Evolutionary conservation across 2,888 invertebrate genomes (phyloP), one percentile per base, ranked within the genome.

Genomic region (Cheilosia scutellata): DNA sequence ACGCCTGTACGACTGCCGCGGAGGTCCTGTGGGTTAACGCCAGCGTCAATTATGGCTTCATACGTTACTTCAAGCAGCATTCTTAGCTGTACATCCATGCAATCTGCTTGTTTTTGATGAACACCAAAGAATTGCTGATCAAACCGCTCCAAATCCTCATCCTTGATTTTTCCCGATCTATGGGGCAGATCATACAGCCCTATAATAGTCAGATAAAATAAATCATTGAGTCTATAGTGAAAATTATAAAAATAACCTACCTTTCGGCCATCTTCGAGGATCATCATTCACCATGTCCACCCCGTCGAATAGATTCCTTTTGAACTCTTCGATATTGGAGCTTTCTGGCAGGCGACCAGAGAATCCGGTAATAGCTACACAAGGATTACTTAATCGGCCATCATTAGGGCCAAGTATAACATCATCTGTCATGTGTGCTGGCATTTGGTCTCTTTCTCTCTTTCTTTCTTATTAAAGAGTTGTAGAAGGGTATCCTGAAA

Each of bases 201-300:
- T 95, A 90, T 72, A 31, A 90, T 72, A 31, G 9, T 37, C 37
- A 11, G 37, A 37, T 37, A 33, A 82, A 20, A 75, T 80, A 76
- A 29, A 40, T 42, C 11, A 65, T 9, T 25, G 11, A 4, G 20
- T 3, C 4, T 37, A 2, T 47, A 2, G 16, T 40, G 27, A 20
- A 11, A n/a, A 33, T 7, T 47, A n/a, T 62, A n/a, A 20, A 11
- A 37, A 11, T 0, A 2, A 11, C 37, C 90, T 91, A 95, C 95
- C 96, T 87, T 95, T 94, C 5, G 96, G 95, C 98, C 98, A 99
- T 91, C 98, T 94, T 88, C 97, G 94, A 88, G 96, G 96, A 91
- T 98, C 98, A 88, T 96, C 98, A 37, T 98, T 98, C 86, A 99
- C 96, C 94, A 99, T 95, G 92, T 99, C 99, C 55, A 97, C 95